Base-by-base conservation (phyloP, 2,888 invertebrate genomes). In the Drosophila buzzatii region DNA sequence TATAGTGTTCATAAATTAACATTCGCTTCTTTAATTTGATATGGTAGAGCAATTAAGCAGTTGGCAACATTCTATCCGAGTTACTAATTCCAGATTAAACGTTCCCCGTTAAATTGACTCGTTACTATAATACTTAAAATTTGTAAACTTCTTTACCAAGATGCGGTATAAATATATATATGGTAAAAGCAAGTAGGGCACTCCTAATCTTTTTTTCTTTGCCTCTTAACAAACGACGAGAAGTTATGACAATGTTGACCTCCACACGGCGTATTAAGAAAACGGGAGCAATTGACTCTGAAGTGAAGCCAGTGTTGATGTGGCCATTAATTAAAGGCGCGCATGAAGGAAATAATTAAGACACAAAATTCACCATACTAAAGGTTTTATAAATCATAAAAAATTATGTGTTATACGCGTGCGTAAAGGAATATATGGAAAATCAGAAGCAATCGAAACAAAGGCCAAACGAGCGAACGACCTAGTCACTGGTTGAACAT, bases 331-430 rank as follows among this genome's bases (percentile, higher is more conserved):
- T 73, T 87, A 79, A 73, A 66, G 72, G 56, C 72, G 82, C 79
- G 61, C 89, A 90, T 85, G 76, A 76, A 79, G 79, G 75, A 85
- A 85, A 87, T 79, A 87, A 85, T 85, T 90, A 88, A 84, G 75
- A 27, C 58, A 59, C 60, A 56, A 60, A 65, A 55, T 45, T 53
- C 27, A 27, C 23, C 67, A 42, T 42, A 41, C 58, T 60, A 51
- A 65, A 65, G 10, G 56, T 70, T 75, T 85, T 85, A 89, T 80
- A 86, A 90, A 90, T 81, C 89, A 86, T 89, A 90, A 90, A 90
- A 90, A 85, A 90, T 88, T 90, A 86, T 86, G 90, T 89, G 70
- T 72, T 75, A 68, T 85, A 82, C 82, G 89, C 86, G 84, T 89
- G 84, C 16, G 63, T 23, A 7, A 33, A 23, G 41, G 53, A 65